Base-by-base conservation (phyloP, 2,113 vertebrate genomes). In the Urocitellus parryii region DNA sequence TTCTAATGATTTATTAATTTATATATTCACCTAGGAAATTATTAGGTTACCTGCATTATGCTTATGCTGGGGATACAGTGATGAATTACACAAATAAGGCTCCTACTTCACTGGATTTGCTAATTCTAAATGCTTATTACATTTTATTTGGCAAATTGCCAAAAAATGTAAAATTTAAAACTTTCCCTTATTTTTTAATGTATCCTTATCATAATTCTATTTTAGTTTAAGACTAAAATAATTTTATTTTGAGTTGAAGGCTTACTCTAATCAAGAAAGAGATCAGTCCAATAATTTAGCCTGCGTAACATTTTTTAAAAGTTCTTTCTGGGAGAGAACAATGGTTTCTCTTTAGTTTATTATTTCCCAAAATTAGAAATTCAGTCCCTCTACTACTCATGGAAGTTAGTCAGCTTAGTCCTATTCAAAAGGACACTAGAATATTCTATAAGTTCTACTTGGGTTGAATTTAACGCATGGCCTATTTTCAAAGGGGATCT, bases 101-200 rank as follows among this genome's bases (percentile, higher is more conserved):
- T 29, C 16, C 67, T 53, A 1, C 14, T 7, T 82, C 45, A 92
- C 9, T 85, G 51, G 29, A 68, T 13, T 1, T 70, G 8, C 8
- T 95, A 29, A 88, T 48, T 76, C 29, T 82, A 95, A 94, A 77
- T 85, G 11, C n/a, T 85, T 70, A 56, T 25, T 97, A 45, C 8
- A 79, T 37, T 95, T 95, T 95, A 93, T 83, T 88, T 87, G 74
- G 24, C 17, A 68, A n/a, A 70, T 17, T 72, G 42, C 37, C 65
- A 91, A 91, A 51, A 85, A 94, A 78, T 77, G 4, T 34, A 91
- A 85, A 78, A 82, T 73, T 20, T 45, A 97, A 77, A 81, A 72
- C 8, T 24, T 81, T 27, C n/a, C 81, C 12, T 87, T 91, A 27
- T 39, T 96, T 90, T 22, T 83, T 96, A 79, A 51, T 79, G 20